Evolutionary conservation across 1,140 invertebrate genomes (phyloP).

Genomic region (Leptinotarsa undecemlineata): DNA sequence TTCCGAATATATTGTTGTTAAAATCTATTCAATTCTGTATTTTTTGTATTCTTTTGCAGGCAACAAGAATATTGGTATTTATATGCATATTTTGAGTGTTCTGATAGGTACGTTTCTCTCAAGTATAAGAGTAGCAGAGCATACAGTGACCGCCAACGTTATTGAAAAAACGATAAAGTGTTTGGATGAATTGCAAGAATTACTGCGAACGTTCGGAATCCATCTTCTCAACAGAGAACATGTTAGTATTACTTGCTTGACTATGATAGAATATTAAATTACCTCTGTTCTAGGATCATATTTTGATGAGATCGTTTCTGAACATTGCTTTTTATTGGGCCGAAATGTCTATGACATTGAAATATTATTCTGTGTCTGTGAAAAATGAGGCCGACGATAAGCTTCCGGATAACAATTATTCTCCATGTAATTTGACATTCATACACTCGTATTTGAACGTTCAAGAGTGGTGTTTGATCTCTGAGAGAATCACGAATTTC

Average conservation of each 20-base stretch:
- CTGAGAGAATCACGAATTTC: conserved; percentile 53
- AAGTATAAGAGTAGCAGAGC: conserved; percentile 47
- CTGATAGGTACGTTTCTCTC: conserved; percentile 39
- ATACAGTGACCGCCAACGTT: conserved; percentile 41
- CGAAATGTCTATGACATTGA: conserved; percentile 46
- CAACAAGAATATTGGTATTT: neutral
- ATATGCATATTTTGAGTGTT: conserved; percentile 41
- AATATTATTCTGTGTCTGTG: conserved; percentile 43
- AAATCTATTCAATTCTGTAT: neutral
- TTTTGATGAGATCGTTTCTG: conserved; percentile 48
- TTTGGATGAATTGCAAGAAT: conserved; percentile 42
- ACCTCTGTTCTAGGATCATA: conserved; percentile 47
- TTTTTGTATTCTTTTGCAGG: neutral
- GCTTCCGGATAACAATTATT: conserved; percentile 36
- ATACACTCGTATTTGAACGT: conserved; percentile 48
- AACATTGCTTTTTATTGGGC: conserved; percentile 50
- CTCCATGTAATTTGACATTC: conserved; percentile 45
- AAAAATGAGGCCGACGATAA: conserved; percentile 34
- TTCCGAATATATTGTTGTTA: too few relatives aligned
- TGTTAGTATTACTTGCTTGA: conserved; percentile 42
- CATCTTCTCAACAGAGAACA: conserved; percentile 47
- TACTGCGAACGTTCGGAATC: conserved; percentile 45
- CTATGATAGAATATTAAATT: conserved; percentile 15
- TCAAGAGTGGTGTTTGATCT: conserved; percentile 50
- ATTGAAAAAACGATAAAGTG: conserved; percentile 45